phyloP scores from a whole-genome alignment of 1,140 invertebrate species.

The Lasaia peninsularis region DNA sequence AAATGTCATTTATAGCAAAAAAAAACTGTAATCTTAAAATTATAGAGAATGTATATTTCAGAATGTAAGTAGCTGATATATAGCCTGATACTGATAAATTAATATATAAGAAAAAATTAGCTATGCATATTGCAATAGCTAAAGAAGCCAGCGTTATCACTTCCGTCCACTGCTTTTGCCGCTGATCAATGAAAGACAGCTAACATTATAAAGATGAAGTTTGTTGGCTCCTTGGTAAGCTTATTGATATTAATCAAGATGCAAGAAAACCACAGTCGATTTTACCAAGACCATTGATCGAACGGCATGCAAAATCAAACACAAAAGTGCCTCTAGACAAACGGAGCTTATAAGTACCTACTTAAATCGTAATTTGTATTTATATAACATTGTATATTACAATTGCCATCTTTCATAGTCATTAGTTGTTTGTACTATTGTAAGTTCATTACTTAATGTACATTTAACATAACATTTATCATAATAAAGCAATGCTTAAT shows the following conservation, averaged over 20 bases:
- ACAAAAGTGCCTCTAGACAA: conserved; percentile 17
- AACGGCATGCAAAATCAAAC: too few species aligned
- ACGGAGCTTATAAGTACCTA: conserved; percentile 16
- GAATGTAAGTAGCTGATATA: not conserved
- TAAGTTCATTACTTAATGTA: conserved; percentile 39
- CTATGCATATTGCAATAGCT: conserved; percentile 16
- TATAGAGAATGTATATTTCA: not conserved
- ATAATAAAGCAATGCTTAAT: conserved; percentile 17
- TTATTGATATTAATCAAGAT: too few species aligned
- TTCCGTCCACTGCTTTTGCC: conserved; percentile 41
- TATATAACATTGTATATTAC: conserved; percentile 18
- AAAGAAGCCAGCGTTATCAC: conserved; percentile 48
- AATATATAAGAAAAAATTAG: conserved; percentile 8
- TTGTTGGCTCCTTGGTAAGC: too few species aligned
- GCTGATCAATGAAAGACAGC: conserved; percentile 13
- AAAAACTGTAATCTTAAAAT: too few species aligned
- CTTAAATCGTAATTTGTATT: not conserved
- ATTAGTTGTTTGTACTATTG: conserved; percentile 52
- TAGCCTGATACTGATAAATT: not conserved
- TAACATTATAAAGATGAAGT: too few species aligned
- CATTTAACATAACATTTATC: conserved; percentile 24
- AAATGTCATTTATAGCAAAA: too few species aligned
- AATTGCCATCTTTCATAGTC: conserved; percentile 62
- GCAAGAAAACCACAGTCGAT: too few species aligned
- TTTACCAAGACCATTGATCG: too few species aligned